phyloP scores from a whole-genome alignment of 2,888 invertebrate genomes.

The Eristalinus aeneus region DNA sequence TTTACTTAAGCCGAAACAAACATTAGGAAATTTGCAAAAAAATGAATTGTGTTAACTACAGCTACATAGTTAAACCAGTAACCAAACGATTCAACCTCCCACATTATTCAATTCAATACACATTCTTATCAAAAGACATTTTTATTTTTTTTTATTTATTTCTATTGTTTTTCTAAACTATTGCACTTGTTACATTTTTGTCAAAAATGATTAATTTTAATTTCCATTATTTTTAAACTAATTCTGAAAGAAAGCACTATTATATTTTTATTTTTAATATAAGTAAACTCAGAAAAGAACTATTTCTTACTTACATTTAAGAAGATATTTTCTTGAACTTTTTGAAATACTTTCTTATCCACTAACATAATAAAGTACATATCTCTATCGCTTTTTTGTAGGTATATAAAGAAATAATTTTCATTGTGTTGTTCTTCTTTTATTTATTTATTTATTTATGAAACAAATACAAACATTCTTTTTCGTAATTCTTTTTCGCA shows the following conservation, averaged over 20 bases:
- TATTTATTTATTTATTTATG: conserved; percentile 27
- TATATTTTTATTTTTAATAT: conserved; percentile 27
- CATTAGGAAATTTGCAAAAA: background rate
- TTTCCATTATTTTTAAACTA: conserved; percentile 16
- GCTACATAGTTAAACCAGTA: background rate
- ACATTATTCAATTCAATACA: background rate
- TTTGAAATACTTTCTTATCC: conserved; percentile 58
- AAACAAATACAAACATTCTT: conserved; percentile 23
- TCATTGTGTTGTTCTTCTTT: conserved; percentile 52
- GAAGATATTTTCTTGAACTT: conserved; percentile 54
- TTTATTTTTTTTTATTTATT: background rate
- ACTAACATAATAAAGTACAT: conserved; percentile 68
- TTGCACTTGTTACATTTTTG: conserved; percentile 1
- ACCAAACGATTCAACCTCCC: background rate
- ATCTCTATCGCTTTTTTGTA: conserved; percentile 67
- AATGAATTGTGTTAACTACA: background rate
- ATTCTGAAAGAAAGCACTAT: conserved; percentile 43
- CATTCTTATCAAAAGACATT: background rate
- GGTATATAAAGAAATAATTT: conserved; percentile 53
- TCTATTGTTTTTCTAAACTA: conserved; percentile 9
- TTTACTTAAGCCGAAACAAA: background rate
- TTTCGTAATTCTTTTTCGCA: conserved; percentile 63
- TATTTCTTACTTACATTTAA: conserved; percentile 42
- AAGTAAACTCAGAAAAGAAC: conserved; percentile 25
- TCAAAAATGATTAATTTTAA: background rate